These are phyloP conservation scores for Coranthus polyacanthus DNA, from an alignment of 2,797 vertebrate genomes.

Conservation along the genomic window DNA sequence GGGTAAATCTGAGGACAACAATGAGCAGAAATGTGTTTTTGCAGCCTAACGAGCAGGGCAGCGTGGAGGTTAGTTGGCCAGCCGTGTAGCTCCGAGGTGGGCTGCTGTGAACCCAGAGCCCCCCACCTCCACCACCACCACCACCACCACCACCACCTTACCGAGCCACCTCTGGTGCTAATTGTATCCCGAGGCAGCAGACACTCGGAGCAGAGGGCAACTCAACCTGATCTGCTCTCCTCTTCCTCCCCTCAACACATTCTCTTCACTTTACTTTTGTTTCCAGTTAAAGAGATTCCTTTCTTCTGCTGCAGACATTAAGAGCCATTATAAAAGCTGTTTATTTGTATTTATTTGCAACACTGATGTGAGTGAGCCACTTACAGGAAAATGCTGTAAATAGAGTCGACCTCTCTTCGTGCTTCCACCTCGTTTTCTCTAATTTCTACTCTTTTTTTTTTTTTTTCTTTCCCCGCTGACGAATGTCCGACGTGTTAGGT, in stretches of 20 bases:
- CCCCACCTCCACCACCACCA: too few relatives aligned
- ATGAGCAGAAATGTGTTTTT: not conserved
- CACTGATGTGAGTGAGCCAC: slow-evolving; percentile 17
- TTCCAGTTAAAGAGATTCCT: not conserved
- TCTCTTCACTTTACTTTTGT: not conserved
- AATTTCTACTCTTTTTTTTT: slow-evolving; percentile 32
- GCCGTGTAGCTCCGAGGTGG: slow-evolving; percentile 18
- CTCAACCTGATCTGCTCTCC: slow-evolving; percentile 9
- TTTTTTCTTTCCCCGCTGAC: slow-evolving; percentile 46
- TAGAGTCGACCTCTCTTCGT: slow-evolving; percentile 18
- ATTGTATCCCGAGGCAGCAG: slow-evolving; percentile 41
- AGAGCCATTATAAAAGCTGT: not conserved
- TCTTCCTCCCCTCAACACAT: not conserved
- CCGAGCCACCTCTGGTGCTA: slow-evolving; percentile 36
- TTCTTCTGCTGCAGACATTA: slow-evolving; percentile 4
- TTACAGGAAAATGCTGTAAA: slow-evolving; percentile 33
- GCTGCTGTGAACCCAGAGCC: slow-evolving; percentile 5
- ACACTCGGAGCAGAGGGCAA: slow-evolving; percentile 1
- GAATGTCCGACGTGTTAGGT: slow-evolving; percentile 74
- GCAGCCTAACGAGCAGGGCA: not conserved
- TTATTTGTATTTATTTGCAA: slow-evolving; percentile 36
- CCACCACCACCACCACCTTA: too few relatives aligned
- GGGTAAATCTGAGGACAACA: not conserved
- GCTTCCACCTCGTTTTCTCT: slow-evolving; percentile 30
- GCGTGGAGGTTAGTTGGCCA: slow-evolving; percentile 9